Base-by-base conservation (phyloP, 2,888 invertebrate genomes). In the Scaptomyza tumidula region DNA sequence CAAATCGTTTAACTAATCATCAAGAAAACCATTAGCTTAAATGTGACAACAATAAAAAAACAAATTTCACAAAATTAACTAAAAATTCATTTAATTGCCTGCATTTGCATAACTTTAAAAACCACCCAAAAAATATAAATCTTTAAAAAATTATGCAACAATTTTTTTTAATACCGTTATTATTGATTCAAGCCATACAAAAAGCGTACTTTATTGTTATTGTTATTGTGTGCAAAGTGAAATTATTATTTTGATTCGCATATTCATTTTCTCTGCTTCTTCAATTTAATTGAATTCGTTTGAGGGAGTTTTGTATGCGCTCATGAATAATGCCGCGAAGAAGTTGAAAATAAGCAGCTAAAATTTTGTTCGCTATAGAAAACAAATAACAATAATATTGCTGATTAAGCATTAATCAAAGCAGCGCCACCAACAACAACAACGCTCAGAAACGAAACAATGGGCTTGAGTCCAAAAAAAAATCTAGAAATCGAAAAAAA, bases 401-500 rank as follows among this genome's bases (percentile, higher is more conserved):
- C 75, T 86, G 85, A 89, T 89, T 89, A 89, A 78, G 89, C 88
- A 86, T 86, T 82, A 89, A 89, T 86, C 85, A 87, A 79, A 77
- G 86, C 67, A 70, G 19, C 50, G 11, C 29, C 19, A 49, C 44
- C 56, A 66, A 54, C 63, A 66, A 54, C 29, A 50, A 19, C 19
- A 19, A 19, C 19, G 19, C 19, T 19, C 19, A 19, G 48, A 57
- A 75, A 66, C 71, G 54, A 75, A 71, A 58, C 68, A 75, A 71
- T 61, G 48, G 64, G 44, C 56, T 44, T 29, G n/a, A n/a, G n/a
- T n/a, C n/a, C 16, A 10, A 55, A 49, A 41, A 16, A 7, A 35
- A 44, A 27, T 49, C 65, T 1, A 11, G n/a, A 50, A 71, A 73
- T 49, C 65, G 0, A 11, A 16, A 50, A 71, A 75, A 79, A 85